Evolutionary conservation across 2,797 vertebrate genomes (phyloP), one percentile per base, ranked within the genome.

Genomic region (Decapterus maruadsi): DNA sequence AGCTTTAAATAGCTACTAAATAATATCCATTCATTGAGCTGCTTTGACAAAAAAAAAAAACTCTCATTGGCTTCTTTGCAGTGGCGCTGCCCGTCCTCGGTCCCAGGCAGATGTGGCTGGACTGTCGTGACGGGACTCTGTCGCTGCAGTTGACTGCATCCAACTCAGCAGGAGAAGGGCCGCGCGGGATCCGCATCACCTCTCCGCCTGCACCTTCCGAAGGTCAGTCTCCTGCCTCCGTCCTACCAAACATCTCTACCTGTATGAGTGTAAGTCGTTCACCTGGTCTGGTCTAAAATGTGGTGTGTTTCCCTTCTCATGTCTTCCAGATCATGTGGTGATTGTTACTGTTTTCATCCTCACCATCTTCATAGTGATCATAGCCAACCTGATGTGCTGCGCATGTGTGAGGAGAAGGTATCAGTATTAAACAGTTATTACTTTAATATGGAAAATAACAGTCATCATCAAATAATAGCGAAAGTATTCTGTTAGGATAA

Each of bases 371-470:
- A 16, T 90, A 16, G 63, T 63, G 7, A 59, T 94, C 59, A 22
- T 92, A 4, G 76, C 73, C 51, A 94, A 93, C 84, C 56, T 95
- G 60, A 82, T 95, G 89, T 95, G 92, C 80, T 91, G 94, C 81
- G 88, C 91, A 16, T 94, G 93, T 80, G 74, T 92, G 61, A 91
- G 90, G 31, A 56, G 89, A 87, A 94, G 94, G 95, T 96, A 87
- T 19, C 8, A 6, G n/a, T 60, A 72, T 22, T 36, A 9, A 68
- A n/a, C 31, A 57, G 19, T 1, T 1, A 57, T 20, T 29, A 48
- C 5, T 62, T 36, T 0, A 42, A 60, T 36, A 14, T 13, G 31
- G 70, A 57, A 75, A 57, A 54, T 1, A 31, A 26, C 5, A 20
- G 50, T 66, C 69, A 38, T 56, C 22, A 48, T 62, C 8, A 59